Conservation (phyloP, 2,888 invertebrate genomes). For the Gortyna flavago region DNA sequence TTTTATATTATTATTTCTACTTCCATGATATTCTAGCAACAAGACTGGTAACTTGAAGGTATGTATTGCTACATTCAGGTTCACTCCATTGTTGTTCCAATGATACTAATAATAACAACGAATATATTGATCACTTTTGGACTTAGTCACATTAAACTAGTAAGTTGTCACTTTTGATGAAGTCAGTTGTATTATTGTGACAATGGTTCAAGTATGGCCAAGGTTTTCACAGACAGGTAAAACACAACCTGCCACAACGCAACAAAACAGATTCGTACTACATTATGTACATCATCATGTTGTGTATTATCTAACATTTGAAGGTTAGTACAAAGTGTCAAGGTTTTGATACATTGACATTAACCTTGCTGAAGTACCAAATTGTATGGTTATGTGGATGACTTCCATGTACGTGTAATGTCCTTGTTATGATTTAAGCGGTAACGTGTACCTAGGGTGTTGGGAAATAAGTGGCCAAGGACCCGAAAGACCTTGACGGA, state of each 20-base stretch:
- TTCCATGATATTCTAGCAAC: background rate
- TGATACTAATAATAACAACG: background rate
- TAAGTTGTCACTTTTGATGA: no score
- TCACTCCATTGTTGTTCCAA: background rate
- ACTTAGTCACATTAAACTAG: no score
- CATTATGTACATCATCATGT: no score
- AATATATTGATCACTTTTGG: background rate
- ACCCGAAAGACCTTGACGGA: no score
- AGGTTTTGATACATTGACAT: conserved; percentile 54
- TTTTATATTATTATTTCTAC: background rate
- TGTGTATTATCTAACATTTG: conserved; percentile 48
- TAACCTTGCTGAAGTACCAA: conserved; percentile 47
- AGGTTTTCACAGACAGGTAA: no score
- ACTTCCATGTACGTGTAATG: conserved; percentile 7
- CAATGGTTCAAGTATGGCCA: no score
- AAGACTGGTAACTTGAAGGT: background rate
- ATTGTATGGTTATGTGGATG: conserved; percentile 31
- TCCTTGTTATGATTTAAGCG: background rate
- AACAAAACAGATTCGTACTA: no score
- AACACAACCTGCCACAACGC: no score
- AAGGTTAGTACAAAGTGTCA: conserved; percentile 54
- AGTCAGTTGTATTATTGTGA: no score
- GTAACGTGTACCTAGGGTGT: background rate
- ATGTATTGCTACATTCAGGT: background rate
- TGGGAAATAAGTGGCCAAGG: background rate